Conservation (phyloP, 2,797 vertebrate genomes). For the Mormyrops attenuatus region DNA sequence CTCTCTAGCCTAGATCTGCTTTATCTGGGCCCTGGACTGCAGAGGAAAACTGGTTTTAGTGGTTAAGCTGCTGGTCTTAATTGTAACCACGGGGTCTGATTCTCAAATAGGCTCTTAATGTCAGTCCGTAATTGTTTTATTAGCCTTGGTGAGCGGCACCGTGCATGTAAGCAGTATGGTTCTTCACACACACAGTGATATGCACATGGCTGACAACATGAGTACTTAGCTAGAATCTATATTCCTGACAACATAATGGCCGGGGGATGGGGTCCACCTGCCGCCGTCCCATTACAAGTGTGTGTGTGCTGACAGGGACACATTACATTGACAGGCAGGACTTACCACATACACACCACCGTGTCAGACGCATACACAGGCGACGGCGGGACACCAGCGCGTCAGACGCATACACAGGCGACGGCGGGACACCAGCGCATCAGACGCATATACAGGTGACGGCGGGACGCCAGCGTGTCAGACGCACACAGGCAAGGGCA, state of each 20-base stretch:
- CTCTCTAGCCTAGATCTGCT: not conserved
- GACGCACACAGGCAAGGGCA: too few species aligned
- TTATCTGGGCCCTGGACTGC: not conserved
- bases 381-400: too few species aligned
- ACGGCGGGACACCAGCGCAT: too few species aligned
- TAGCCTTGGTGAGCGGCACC: not conserved
- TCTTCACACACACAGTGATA: not conserved
- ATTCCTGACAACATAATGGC: not conserved
- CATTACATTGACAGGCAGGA: not conserved
- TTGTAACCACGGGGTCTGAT: not conserved
- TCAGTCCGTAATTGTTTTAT: not conserved
- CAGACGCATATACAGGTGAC: not conserved
- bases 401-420: too few species aligned
- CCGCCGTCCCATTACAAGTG: not conserved
- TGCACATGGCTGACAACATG: not conserved
- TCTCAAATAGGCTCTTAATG: not conserved
- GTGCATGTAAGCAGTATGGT: not conserved
- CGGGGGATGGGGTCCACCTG: not conserved
- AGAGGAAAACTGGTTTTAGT: not conserved
- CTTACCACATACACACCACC: not conserved
- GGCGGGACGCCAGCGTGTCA: too few species aligned
- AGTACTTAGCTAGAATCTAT: not conserved
- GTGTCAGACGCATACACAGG: not conserved
- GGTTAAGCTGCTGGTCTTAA: not conserved
- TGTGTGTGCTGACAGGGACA: not conserved